These are phyloP conservation scores for Drosophila arawakana DNA, from an alignment of 1,140 invertebrate genomes.

Conservation along the genomic window DNA sequence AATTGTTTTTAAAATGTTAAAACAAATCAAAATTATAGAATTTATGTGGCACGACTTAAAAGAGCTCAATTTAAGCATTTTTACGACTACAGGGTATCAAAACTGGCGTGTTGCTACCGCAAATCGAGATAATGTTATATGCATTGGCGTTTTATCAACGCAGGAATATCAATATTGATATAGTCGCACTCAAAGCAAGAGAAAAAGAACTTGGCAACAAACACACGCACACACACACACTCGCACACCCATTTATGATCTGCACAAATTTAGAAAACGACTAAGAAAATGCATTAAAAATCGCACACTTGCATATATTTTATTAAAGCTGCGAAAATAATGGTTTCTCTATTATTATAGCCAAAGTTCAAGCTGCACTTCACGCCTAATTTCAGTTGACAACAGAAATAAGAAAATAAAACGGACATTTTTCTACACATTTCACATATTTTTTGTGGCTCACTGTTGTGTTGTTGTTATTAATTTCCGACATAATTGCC, in stretches of 20 bases:
- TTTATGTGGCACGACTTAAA: no score
- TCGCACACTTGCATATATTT: constrained; percentile 18
- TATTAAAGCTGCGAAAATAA: neutral
- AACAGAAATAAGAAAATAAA: constrained; percentile 43
- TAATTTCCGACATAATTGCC: constrained; percentile 79
- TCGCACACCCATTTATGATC: constrained; percentile 19
- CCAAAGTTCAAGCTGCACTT: constrained; percentile 78
- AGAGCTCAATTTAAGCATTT: neutral
- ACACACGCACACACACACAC: constrained; percentile 16
- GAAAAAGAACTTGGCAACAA: constrained; percentile 31
- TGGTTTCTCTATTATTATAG: constrained; percentile 8
- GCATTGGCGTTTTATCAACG: constrained; percentile 53
- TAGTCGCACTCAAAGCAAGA: neutral
- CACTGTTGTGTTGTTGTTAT: constrained; percentile 54
- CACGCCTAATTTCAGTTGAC: constrained; percentile 78
- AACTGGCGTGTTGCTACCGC: constrained; percentile 38
- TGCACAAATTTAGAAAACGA: neutral
- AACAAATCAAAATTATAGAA: no score
- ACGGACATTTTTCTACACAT: constrained; percentile 48
- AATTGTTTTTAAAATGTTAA: no score
- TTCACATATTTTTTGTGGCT: constrained; percentile 45
- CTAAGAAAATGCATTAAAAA: constrained; percentile 12
- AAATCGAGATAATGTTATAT: constrained; percentile 34
- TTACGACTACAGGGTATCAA: constrained; percentile 14
- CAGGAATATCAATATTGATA: constrained; percentile 55